phyloP scores from a whole-genome alignment of 2,888 invertebrate species.

The Agrotis ipsilon region DNA sequence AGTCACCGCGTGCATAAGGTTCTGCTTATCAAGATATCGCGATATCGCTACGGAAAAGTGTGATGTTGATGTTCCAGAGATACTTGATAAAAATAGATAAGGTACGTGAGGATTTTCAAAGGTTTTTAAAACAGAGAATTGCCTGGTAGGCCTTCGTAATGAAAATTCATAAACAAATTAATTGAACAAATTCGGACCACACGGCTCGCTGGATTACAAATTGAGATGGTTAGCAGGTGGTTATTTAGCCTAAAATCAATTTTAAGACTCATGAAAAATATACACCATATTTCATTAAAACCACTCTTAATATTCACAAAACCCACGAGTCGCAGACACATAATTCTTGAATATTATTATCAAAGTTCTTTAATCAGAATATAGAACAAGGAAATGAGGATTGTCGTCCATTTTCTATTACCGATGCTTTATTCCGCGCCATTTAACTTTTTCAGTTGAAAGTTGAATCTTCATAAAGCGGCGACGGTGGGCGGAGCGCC shows the following conservation, averaged over 20 bases:
- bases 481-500: constrained; percentile 64
- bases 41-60: neutral
- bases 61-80: constrained; percentile 8
- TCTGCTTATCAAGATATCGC: constrained; percentile 15
- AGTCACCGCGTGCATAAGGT: constrained; percentile 13
- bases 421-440: constrained; percentile 83
- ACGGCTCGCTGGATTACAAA: constrained; percentile 32
- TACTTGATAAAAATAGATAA: constrained; percentile 2
- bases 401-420: constrained; percentile 86
- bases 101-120: no score
- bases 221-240: constrained; percentile 25
- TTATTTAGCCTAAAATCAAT: constrained; percentile 17
- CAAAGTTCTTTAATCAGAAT: constrained; percentile 71
- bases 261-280: constrained; percentile 10
- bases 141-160: constrained; percentile 4
- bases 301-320: neutral
- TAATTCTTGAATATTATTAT: constrained; percentile 36
- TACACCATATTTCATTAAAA: neutral
- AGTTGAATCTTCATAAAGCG: constrained; percentile 80
- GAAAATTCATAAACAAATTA: constrained; percentile 37
- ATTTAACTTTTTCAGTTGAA: constrained; percentile 85
- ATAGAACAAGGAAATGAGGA: constrained; percentile 83
- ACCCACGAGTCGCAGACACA: constrained; percentile 39
- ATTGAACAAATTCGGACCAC: constrained; percentile 20
- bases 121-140: neutral